Evolutionary conservation across 2,797 vertebrate genomes (phyloP).

Genomic region (Lophotriccus pileatus): DNA sequence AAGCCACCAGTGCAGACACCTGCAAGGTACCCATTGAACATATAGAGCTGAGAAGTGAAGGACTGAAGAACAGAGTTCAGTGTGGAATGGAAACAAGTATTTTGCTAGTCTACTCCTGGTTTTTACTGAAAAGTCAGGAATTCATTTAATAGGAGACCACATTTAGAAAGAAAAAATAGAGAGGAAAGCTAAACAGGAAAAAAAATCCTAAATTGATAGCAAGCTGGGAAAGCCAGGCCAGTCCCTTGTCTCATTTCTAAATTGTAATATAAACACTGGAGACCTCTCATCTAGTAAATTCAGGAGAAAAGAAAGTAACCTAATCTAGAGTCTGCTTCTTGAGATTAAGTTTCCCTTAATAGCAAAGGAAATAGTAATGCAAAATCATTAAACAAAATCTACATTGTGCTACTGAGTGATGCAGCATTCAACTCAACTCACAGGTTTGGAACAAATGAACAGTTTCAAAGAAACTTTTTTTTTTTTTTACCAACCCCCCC

Average conservation of each 20-base stretch:
- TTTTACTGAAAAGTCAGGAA: background rate
- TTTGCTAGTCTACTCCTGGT: background rate
- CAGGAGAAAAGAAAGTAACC: background rate
- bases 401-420: rapidly evolving
- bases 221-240: background rate
- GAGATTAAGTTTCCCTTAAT: background rate
- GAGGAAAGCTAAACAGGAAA: background rate
- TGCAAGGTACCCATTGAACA: background rate
- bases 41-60: background rate
- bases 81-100: background rate
- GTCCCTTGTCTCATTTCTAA: background rate
- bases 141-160: background rate
- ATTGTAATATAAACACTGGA: background rate
- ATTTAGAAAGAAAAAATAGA: background rate
- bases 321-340: background rate
- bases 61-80: background rate
- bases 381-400: background rate
- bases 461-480: background rate
- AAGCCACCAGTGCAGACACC: background rate
- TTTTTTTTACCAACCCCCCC: rapidly evolving
- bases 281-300: background rate
- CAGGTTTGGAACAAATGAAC: background rate
- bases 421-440: background rate
- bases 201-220: background rate
- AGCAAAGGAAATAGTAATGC: background rate